Evolutionary conservation across 2,797 vertebrate genomes (phyloP), one percentile per base, ranked within the genome.

Genomic region (Platalea minor): DNA sequence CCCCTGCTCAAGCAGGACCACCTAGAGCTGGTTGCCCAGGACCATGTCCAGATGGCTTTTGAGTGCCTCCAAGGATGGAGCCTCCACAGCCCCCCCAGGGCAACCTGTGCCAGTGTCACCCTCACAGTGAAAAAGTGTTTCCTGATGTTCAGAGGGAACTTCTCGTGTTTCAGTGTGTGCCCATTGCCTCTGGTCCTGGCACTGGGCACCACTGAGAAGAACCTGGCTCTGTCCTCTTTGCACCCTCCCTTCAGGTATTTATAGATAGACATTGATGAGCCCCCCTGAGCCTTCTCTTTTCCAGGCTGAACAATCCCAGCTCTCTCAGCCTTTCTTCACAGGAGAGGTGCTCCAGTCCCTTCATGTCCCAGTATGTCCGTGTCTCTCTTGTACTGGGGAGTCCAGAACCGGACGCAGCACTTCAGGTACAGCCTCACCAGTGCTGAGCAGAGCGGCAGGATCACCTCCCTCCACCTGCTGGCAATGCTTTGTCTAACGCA

Each of bases 1-100:
- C 2, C 4, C 4, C 25, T 39, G 46, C n/a, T 87, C 51, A 77
- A 74, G 9, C 19, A 65, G n/a, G 18, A 10, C 4, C 26, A 75
- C 35, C 19, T 7, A 35, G 3, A 59, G 19, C 9, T 2, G 1
- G 31, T 4, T 73, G 21, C 8, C 23, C 31, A 60, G 1, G 2
- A 31, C 45, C 7, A 11, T 4, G 3, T 35, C 39, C 54, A 54
- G 37, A 2, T 3, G 4, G 17, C 17, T 74, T 78, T 67, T 39
- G 7, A 88, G 0, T 57, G 70, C 31, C 8, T 75, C 25, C 17
- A 59, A 17, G 7, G 72, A 31, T 0, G 18, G 28, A 45, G 20
- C 72, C 17, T 72, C 61, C 16, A 23, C 7, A 79, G 3, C 5
- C 13, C 85, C 45, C 45, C 3, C 43, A n/a, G 54, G 18, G 14